Evolutionary conservation across 1,140 invertebrate genomes (phyloP).

Genomic region (Bombus waltoni): DNA sequence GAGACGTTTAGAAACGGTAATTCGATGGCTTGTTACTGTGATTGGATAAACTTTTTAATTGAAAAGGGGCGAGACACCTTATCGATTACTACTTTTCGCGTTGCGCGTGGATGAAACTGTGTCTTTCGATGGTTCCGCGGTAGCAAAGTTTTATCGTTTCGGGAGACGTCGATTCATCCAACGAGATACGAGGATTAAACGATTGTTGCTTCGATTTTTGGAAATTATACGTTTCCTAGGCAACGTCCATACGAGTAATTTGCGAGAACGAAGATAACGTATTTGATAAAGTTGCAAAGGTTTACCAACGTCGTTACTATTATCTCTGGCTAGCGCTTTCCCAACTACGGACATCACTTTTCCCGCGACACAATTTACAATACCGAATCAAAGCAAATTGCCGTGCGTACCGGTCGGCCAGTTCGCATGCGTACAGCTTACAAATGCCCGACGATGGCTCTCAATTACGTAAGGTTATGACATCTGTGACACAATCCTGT

Average conservation of each 20-base stretch:
- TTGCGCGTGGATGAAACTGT: not conserved
- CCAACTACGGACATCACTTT: slow-evolving; percentile 63
- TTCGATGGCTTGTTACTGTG: slow-evolving; percentile 4
- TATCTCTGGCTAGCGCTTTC: slow-evolving; percentile 4
- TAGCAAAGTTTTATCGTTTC: no score
- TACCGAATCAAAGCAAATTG: slow-evolving; percentile 76
- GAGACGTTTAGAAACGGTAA: slow-evolving; percentile 13
- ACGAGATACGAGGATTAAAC: no score
- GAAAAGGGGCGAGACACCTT: not conserved
- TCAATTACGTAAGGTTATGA: slow-evolving; percentile 80
- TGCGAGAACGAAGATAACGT: not conserved
- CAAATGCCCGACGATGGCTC: slow-evolving; percentile 73
- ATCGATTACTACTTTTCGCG: not conserved
- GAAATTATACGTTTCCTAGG: no score
- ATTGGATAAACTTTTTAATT: not conserved
- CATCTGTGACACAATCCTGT: slow-evolving; percentile 79
- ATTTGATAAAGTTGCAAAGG: not conserved
- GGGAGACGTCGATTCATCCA: no score
- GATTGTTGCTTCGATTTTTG: no score
- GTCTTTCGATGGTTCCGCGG: not conserved
- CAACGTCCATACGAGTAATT: no score
- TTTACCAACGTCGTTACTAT: not conserved
- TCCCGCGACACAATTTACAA: slow-evolving; percentile 69
- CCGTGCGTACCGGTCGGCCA: slow-evolving; percentile 71
- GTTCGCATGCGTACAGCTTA: slow-evolving; percentile 75